Evolutionary conservation across 2,888 invertebrate genomes (phyloP).

Genomic region (Arrhopalites spinosus): DNA sequence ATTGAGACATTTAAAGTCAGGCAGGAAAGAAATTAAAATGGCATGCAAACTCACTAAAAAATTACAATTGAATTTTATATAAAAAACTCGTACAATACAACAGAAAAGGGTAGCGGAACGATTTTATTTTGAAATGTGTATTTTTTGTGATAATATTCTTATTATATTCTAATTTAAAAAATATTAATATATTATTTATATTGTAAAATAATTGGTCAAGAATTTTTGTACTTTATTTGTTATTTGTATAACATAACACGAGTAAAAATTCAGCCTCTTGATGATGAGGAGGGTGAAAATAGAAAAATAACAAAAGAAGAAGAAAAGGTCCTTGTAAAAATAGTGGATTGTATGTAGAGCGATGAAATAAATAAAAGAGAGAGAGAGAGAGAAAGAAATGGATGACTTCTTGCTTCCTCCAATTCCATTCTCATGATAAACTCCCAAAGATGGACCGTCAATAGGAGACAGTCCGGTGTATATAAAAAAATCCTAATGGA

Average conservation of each 20-base stretch:
- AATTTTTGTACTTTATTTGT: no score
- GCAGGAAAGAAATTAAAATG: conserved; percentile 14
- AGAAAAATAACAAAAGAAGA: conserved; percentile 13
- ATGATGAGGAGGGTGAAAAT: no score
- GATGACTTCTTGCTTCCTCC: conserved; percentile 36
- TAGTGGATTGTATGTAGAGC: not conserved
- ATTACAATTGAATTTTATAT: no score
- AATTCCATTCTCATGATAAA: conserved; percentile 36
- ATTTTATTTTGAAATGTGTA: no score
- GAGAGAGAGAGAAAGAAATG: conserved; percentile 29
- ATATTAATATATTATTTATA: no score
- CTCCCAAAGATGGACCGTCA: conserved; percentile 24
- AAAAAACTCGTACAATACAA: no score
- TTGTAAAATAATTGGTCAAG: no score
- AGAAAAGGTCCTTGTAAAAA: not conserved
- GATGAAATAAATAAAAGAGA: conserved; percentile 26
- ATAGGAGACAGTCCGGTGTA: conserved; percentile 29
- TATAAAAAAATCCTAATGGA: conserved; percentile 32
- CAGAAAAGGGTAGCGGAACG: no score
- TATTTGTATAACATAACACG: no score
- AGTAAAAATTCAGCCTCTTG: no score
- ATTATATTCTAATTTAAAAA: no score
- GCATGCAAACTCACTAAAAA: not conserved
- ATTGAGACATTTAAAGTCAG: conserved; percentile 17
- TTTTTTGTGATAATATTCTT: no score